Evolutionary conservation across 2,113 vertebrate genomes (phyloP), one percentile per base, ranked within the genome.

Genomic region (Rhinichthys klamathensis): DNA sequence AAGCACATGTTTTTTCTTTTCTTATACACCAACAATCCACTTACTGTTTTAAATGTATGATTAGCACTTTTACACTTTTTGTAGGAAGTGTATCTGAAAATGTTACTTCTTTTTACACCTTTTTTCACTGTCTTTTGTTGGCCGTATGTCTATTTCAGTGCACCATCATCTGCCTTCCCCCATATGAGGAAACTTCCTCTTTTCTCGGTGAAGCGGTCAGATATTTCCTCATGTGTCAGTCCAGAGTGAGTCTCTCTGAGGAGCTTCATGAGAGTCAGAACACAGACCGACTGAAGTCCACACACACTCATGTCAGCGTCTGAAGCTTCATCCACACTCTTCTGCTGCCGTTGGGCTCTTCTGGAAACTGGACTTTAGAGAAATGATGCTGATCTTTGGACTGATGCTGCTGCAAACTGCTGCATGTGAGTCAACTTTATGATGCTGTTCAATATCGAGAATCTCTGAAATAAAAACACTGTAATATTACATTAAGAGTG

Each of bases 381-480:
- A 58, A 77, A 77, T 35, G 18, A 35, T 56, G 75, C 18, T 77
- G 18, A 56, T 77, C 51, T 77, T 56, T 77, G 75, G 30, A 77
- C 51, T 58, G 49, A 21, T 77, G 46, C 23, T 76, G 46, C 27
- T 77, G 51, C 51, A 56, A 12, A 77, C 51, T 35, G 30, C 27
- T 35, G 30, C 51, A 38, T 56, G 75, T 77, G 49, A 77, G 75
- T 76, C 27, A 6, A 72, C 27, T 35, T 58, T 58, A 70, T 38
- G 1, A 11, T 38, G 18, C 18, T 70, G 32, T 12, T 38, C 35
- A 23, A 2, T 25, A 23, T 46, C 12, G 15, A 25, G 1, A 21
- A 38, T 38, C 65, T 35, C 30, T 69, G 16, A 70, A 23, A 70
- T 23, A 70, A 23, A 70, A 23, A 38, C 54, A 56, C 54, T 35